Percentiles rank a stretch among this genome's conserved stretches.
phyloP scores from a whole-genome alignment of 2,888 invertebrate species.

The Gryllus longicercus region DNA sequence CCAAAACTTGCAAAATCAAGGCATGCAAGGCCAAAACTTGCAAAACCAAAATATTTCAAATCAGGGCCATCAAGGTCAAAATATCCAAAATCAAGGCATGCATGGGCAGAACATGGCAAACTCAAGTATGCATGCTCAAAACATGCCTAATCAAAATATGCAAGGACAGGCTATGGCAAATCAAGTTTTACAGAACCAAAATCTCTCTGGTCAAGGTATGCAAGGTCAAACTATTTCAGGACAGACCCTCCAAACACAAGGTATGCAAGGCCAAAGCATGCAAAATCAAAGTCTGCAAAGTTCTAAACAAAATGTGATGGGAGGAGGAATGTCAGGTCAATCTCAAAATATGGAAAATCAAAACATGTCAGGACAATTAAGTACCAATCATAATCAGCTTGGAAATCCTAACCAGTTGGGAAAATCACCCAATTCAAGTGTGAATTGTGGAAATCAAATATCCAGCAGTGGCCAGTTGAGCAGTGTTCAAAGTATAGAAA shows the following conservation, averaged over 20 bases:
- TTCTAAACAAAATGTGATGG: conserved; percentile 3
- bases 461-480: conserved; percentile 5
- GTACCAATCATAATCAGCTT: not conserved
- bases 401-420: not conserved
- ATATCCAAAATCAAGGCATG: not conserved
- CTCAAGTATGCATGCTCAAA: not conserved
- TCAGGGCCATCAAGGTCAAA: not conserved
- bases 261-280: not conserved
- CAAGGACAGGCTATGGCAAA: not conserved
- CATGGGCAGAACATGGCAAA: not conserved
- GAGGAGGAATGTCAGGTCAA: not conserved
- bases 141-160: not conserved
- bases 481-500: not conserved
- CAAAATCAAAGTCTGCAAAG: not conserved
- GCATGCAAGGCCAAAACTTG: conserved; percentile 11
- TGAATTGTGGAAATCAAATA: not conserved
- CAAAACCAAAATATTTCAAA: not conserved
- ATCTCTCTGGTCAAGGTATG: not conserved
- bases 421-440: not conserved
- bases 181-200: not conserved
- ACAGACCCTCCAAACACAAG: not conserved
- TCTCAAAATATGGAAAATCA: not conserved
- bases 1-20: conserved; percentile 17
- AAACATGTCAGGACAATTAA: conserved; percentile 11
- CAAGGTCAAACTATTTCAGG: not conserved